Conservation (phyloP, 1,140 invertebrate species). For the Campodea augens region DNA sequence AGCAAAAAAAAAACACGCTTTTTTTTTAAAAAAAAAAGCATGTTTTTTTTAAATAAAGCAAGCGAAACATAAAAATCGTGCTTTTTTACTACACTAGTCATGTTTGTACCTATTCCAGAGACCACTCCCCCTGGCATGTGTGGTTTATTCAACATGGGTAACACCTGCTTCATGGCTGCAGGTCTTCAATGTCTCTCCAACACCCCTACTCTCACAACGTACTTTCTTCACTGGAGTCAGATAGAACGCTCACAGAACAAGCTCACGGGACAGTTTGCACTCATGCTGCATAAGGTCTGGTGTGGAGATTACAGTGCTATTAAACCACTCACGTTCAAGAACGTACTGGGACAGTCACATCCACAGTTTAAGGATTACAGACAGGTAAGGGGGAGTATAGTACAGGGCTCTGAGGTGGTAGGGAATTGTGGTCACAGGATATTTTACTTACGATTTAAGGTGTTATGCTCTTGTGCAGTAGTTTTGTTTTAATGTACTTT, state of each 20-base stretch:
- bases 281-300: constrained; percentile 40
- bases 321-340: constrained; percentile 38
- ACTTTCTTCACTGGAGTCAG: constrained; percentile 27
- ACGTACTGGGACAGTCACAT: constrained; percentile 36
- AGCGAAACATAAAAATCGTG: too few species aligned
- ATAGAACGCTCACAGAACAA: constrained; percentile 18
- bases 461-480: not conserved
- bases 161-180: constrained; percentile 53
- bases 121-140: constrained; percentile 44
- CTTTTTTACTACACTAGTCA: too few species aligned
- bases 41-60: too few species aligned
- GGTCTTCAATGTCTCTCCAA: constrained; percentile 41
- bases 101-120: too few species aligned
- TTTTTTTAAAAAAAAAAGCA: too few species aligned
- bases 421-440: too few species aligned
- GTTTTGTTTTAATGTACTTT: too few species aligned
- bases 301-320: constrained; percentile 35
- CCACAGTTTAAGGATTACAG: constrained; percentile 42
- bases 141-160: constrained; percentile 43
- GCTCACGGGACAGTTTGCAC: constrained; percentile 32
- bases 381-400: constrained; percentile 24
- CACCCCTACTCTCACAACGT: constrained; percentile 32
- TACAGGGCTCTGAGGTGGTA: not conserved
- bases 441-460: constrained; percentile 1
- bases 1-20: too few species aligned